Evolutionary conservation across 2,113 vertebrate genomes (phyloP).

Genomic region (Macrotis lagotis): DNA sequence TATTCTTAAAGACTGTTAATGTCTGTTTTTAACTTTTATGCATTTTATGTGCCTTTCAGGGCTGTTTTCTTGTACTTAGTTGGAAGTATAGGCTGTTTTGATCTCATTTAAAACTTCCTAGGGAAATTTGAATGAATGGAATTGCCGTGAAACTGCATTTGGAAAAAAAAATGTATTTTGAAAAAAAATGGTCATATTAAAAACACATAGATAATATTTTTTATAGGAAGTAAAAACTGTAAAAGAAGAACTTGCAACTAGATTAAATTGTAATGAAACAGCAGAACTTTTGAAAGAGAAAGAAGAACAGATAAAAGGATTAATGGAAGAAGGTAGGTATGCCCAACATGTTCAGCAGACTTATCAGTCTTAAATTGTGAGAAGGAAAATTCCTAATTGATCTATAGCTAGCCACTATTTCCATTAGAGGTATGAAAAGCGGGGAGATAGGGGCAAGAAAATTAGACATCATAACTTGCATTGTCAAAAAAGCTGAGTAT

Average conservation of each 20-base stretch:
- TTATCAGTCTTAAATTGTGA: constrained; percentile 38
- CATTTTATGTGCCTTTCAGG: neutral
- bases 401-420: neutral
- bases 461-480: neutral
- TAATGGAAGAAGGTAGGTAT: constrained; percentile 94
- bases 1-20: constrained; percentile 40
- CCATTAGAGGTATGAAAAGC: constrained; percentile 18
- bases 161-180: neutral
- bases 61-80: constrained; percentile 32
- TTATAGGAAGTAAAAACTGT: constrained; percentile 93
- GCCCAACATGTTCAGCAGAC: constrained; percentile 15
- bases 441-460: neutral
- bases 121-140: constrained; percentile 18
- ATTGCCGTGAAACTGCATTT: constrained; percentile 21
- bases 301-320: constrained; percentile 97
- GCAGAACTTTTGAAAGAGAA: constrained; percentile 95
- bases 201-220: constrained; percentile 6
- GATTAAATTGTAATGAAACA: constrained; percentile 93
- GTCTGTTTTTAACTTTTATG: constrained; percentile 29
- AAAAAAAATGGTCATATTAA: constrained; percentile 50
- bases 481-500: neutral
- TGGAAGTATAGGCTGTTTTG: constrained; percentile 14
- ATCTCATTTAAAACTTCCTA: neutral
- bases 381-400: neutral
- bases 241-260: constrained; percentile 93